Conservation (phyloP, 2,113 vertebrate species). For the Mola mola region DNA sequence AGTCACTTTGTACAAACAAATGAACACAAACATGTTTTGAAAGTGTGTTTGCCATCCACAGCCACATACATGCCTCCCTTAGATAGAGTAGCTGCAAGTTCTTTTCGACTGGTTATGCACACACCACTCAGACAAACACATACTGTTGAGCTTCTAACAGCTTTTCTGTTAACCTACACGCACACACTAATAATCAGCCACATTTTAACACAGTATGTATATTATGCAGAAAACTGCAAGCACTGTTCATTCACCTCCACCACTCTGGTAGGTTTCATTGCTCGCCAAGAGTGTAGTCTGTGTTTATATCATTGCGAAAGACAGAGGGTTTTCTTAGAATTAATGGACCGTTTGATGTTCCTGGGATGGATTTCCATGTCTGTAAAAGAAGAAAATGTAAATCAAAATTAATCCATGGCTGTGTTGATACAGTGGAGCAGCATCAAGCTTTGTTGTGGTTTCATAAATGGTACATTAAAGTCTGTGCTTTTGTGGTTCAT, state of each 20-base stretch:
- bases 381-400: no score
- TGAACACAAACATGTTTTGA: no score
- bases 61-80: conserved; percentile 27
- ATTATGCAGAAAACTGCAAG: conserved; percentile 1
- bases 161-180: conserved; percentile 4
- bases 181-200: neutral
- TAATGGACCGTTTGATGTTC: neutral
- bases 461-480: neutral
- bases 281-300: neutral
- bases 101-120: conserved; percentile 12
- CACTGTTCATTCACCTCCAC: conserved; percentile 1
- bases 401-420: no score
- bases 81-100: conserved; percentile 10
- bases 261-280: neutral
- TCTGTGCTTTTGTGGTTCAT: conserved; percentile 8
- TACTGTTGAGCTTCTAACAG: conserved; percentile 15
- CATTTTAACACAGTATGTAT: conserved; percentile 2
- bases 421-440: neutral
- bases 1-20: no score
- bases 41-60: conserved; percentile 30
- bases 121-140: conserved; percentile 14
- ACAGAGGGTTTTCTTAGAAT: neutral
- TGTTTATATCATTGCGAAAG: neutral
- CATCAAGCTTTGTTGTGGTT: neutral
- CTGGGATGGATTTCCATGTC: neutral